Percentiles rank a stretch among this genome's conserved stretches.
Evolutionary conservation across 1,140 invertebrate genomes (phyloP).

Genomic region (Tetramorium simillimum): DNA sequence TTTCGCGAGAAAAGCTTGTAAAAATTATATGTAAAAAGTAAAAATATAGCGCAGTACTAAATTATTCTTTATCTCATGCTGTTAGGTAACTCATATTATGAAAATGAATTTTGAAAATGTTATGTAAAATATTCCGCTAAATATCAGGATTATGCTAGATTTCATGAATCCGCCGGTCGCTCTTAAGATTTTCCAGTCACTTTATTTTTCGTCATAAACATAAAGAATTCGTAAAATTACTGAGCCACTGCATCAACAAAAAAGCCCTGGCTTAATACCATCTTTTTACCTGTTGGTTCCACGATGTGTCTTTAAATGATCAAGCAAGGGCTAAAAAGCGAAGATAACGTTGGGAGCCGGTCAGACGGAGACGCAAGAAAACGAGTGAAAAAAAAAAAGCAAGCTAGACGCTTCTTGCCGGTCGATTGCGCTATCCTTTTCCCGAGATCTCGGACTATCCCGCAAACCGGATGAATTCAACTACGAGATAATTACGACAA

Average conservation of each 20-base stretch:
- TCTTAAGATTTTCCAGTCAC: slow-evolving; percentile 16
- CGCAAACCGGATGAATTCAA: slow-evolving; percentile 45
- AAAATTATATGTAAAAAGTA: neutral
- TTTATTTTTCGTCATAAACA: neutral
- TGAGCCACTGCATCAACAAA: slow-evolving; percentile 16
- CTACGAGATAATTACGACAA: slow-evolving; percentile 26
- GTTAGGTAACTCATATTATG: neutral
- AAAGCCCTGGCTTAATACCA: slow-evolving; percentile 30
- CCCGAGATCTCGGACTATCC: neutral
- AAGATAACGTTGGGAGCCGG: slow-evolving; percentile 11
- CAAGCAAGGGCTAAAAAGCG: slow-evolving; percentile 29
- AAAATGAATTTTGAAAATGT: slow-evolving; percentile 11
- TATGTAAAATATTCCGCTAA: neutral
- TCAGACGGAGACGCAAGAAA: neutral
- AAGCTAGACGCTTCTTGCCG: neutral
- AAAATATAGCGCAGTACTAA: neutral
- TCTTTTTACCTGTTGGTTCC: slow-evolving; percentile 33
- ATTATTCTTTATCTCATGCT: neutral
- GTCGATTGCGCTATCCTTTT: slow-evolving; percentile 23
- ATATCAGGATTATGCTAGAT: slow-evolving; percentile 8
- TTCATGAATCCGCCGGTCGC: neutral
- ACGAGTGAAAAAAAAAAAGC: neutral
- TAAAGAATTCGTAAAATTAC: slow-evolving; percentile 30
- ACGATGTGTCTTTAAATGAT: slow-evolving; percentile 53
- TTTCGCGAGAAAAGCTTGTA: neutral